Base-by-base conservation (phyloP, 2,797 vertebrate species). In the Lepus oiostolus region DNA sequence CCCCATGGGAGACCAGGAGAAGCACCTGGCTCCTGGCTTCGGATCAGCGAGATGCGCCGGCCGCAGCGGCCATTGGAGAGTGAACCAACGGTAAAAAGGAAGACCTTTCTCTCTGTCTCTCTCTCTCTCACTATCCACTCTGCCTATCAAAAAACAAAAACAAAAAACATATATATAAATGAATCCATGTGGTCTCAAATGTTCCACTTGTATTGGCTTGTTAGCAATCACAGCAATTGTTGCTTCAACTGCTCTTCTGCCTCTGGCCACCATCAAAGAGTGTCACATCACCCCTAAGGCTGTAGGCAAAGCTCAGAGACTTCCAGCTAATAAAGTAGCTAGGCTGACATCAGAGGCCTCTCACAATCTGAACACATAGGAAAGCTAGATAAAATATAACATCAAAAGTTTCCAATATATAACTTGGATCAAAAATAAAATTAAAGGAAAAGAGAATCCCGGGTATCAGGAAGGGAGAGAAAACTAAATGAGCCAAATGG, bases 381-480 rank as follows among this genome's bases (percentile, higher is more conserved):
- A 21, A 91, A n/a, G 14, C 71, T 80, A 62, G 65, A 62, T 80
- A 68, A 72, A 77, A 83, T 12, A 30, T 30, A 71, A 75, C 76
- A 72, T 54, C n/a, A 38, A 84, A 91, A 63, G 38, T 81, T 84
- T 95, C 72, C 58, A 80, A 70, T 38, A 47, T 50, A 77, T 50
- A 80, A 52, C 42, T 30, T 24, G n/a, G 79, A 70, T 94, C 67
- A 90, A 93, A 93, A 94, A 70, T 35, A 89, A 88, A 93, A 79
- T 71, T 22, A 77, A 88, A 71, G 68, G 47, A 60, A 65, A 76
- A 95, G 67, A 60, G 89, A 74, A 89, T 35, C 68, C 58, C 62
- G 38, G n/a, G n/a, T 79, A 58, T 28, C n/a, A 72, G 85, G 74
- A 90, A 81, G 85, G 60, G 86, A 83, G 42, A 95, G 72, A 93